These are phyloP conservation scores for Carettochelys insculpta DNA, from an alignment of 2,113 vertebrate genomes.

Conservation along the genomic window DNA sequence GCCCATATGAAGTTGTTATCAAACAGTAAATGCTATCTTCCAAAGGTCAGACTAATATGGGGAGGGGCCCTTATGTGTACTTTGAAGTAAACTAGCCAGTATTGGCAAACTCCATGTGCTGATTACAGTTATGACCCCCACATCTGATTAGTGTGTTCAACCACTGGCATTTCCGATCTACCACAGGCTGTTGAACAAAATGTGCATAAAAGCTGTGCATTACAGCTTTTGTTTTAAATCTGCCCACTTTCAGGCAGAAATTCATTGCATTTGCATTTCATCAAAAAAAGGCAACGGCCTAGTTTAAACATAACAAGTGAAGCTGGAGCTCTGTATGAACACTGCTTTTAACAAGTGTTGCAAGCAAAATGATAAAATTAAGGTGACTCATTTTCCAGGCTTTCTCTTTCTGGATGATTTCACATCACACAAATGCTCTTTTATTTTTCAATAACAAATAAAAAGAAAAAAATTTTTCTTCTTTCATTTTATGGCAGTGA, in stretches of 20 bases:
- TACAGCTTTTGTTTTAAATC: background rate
- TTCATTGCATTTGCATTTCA: background rate
- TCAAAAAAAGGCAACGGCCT: background rate
- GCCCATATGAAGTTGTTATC: background rate
- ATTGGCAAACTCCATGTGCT: background rate
- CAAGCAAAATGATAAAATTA: conserved; percentile 32
- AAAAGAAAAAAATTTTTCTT: conserved; percentile 39
- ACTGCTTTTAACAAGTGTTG: background rate
- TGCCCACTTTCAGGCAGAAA: background rate
- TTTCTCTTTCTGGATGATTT: conserved; percentile 51
- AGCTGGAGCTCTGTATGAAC: conserved; percentile 13
- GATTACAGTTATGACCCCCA: background rate
- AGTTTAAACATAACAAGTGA: background rate
- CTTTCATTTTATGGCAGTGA: background rate
- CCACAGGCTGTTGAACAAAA: background rate
- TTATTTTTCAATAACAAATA: conserved; percentile 38
- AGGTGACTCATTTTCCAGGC: conserved; percentile 65
- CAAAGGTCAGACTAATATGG: background rate
- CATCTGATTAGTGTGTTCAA: background rate
- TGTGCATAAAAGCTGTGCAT: background rate
- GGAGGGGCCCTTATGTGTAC: background rate
- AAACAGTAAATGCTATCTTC: background rate
- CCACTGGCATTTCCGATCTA: background rate
- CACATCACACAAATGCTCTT: conserved; percentile 46
- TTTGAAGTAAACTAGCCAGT: background rate